A percentile compares a stretch with the other conserved stretches of the same genome.
phyloP scores from a whole-genome alignment of 2,113 vertebrate genomes.

The Oncorhynchus keta region DNA sequence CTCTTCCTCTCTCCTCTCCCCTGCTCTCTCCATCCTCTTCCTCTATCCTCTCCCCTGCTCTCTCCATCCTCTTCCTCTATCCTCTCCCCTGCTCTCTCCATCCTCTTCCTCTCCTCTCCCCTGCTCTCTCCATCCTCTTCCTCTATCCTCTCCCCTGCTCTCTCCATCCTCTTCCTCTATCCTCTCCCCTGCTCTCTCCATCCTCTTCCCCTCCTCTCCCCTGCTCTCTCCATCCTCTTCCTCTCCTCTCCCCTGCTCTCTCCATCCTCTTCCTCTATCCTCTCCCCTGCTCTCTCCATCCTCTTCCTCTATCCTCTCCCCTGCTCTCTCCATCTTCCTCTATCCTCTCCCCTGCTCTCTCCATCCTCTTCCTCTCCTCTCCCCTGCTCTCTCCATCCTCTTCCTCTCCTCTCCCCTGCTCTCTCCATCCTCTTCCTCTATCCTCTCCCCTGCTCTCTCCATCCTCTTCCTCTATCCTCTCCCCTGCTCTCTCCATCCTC shows the following conservation, averaged over 20 bases:
- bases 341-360: constrained; percentile 17
- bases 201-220: constrained; percentile 7
- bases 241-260: constrained; percentile 22
- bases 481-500: constrained; percentile 31
- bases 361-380: background rate
- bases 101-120: background rate
- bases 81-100: constrained; percentile 26
- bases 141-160: constrained; percentile 22
- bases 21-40: too few relatives aligned
- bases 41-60: background rate
- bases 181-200: constrained; percentile 22
- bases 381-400: constrained; percentile 34
- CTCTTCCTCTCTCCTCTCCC: too few relatives aligned
- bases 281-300: constrained; percentile 24
- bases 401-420: constrained; percentile 20
- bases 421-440: background rate
- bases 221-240: background rate
- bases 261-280: constrained; percentile 1
- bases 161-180: constrained; percentile 1
- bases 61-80: background rate
- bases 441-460: background rate
- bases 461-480: background rate
- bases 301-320: constrained; percentile 1
- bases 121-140: too few relatives aligned
- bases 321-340: too few relatives aligned